Conservation (phyloP, 2,888 invertebrate species). For the Notocelia uddmanniana region DNA sequence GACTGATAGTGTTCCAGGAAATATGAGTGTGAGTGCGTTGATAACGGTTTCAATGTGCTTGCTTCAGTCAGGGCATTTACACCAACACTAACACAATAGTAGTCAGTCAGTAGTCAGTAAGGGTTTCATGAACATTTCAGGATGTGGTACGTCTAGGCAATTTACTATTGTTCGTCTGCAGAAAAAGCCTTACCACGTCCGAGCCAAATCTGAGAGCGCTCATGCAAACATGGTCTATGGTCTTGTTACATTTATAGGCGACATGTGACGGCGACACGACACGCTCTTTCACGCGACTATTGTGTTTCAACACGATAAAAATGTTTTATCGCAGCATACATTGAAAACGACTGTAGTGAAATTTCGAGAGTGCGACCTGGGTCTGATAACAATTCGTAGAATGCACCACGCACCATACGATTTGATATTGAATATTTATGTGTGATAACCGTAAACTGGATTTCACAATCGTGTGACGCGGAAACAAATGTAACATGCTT, state of each 20-base stretch:
- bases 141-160: too few species aligned
- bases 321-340: not conserved
- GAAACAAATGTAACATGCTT: not conserved
- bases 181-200: too few species aligned
- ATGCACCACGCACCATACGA: not conserved
- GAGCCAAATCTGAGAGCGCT: too few species aligned
- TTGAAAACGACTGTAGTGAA: not conserved
- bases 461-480: conserved; percentile 2
- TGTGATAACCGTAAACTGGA: not conserved
- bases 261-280: too few species aligned
- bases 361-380: not conserved
- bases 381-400: not conserved
- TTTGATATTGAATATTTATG: not conserved
- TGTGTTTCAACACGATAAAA: not conserved
- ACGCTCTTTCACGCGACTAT: too few species aligned
- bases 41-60: not conserved
- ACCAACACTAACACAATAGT: too few species aligned
- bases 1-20: conserved; percentile 4
- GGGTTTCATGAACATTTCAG: not conserved
- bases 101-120: too few species aligned
- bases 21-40: not conserved
- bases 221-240: not conserved
- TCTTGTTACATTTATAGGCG: too few species aligned
- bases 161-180: too few species aligned
- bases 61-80: not conserved